Base-by-base conservation (phyloP, 2,888 invertebrate genomes). In the Scaptodrosophila latifasciaeformis region DNA sequence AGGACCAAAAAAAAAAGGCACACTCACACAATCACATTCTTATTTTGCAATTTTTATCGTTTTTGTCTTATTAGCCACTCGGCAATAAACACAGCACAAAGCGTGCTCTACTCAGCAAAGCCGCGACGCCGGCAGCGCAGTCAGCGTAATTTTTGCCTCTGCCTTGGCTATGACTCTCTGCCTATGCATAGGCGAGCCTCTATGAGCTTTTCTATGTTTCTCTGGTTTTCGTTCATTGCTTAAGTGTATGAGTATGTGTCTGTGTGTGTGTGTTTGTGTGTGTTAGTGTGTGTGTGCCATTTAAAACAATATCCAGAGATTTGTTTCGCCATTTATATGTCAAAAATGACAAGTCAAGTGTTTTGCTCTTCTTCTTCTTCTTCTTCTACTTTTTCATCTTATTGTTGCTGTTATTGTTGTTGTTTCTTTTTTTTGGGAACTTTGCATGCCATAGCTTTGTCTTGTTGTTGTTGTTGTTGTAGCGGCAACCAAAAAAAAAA, bases 331-430 rank as follows among this genome's bases (percentile, higher is more conserved):
- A 75, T 75, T 71, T 67, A 66, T 68, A 62, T 72, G 82, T 81
- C 81, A 79, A 66, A 79, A 70, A 72, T 78, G 70, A 81, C 74
- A 70, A 76, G 81, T 81, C 79, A 81, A 77, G 80, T 81, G 79
- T 57, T 65, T 67, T 69, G 48, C 30, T 51, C 21, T 18, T 30
- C 2, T 62, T 56, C 40, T 51, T 39, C 58, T 59, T 59, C 48
- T 65, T 56, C 49, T 46, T 60, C 54, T 62, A 56, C 44, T 59
- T 50, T 21, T 49, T 58, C 49, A 43, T 47, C 21, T 56, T 12
- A 13, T 27, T 34, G 19, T 42, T 37, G n/a, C 9, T 30, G 30
- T 27, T 13, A 12, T 43, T 17, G n/a, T n/a, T n/a, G n/a, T n/a
- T n/a, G n/a, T n/a, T n/a, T n/a, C n/a, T n/a, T n/a, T n/a, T n/a